phyloP scores from a whole-genome alignment of 2,888 invertebrate genomes.

The Parnassius orleans region DNA sequence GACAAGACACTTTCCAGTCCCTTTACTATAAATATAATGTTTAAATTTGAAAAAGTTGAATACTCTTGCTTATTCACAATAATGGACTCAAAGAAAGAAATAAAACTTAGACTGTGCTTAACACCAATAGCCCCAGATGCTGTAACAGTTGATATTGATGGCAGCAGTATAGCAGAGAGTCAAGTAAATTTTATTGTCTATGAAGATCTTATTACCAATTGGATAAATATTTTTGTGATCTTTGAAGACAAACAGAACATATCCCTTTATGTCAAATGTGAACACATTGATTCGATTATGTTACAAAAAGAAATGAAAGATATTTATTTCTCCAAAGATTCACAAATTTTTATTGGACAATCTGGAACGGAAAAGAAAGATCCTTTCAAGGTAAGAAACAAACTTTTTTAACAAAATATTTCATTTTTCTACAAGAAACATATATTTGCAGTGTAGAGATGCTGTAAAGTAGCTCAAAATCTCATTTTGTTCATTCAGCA shows the following conservation, averaged over 20 bases:
- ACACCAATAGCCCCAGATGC: slow-evolving; percentile 23
- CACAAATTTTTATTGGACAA: slow-evolving; percentile 27
- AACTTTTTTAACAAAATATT: too few relatives aligned
- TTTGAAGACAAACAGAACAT: slow-evolving; percentile 3
- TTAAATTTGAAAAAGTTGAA: slow-evolving; percentile 40
- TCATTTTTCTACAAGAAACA: too few relatives aligned
- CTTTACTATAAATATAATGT: slow-evolving; percentile 48
- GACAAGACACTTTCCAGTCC: slow-evolving; percentile 38
- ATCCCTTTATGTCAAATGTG: slow-evolving; percentile 12
- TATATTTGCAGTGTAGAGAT: too few relatives aligned
- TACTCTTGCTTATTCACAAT: slow-evolving; percentile 53
- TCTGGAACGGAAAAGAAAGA: slow-evolving; percentile 9
- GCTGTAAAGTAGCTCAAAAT: too few relatives aligned
- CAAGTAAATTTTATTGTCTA: slow-evolving; percentile 8
- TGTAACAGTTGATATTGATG: slow-evolving; percentile 34
- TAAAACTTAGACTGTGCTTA: slow-evolving; percentile 45
- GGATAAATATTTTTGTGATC: slow-evolving; percentile 15
- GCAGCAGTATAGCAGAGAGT: slow-evolving; percentile 18
- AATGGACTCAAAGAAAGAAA: slow-evolving; percentile 30
- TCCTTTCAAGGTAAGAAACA: slow-evolving; percentile 30
- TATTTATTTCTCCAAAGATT: slow-evolving; percentile 26
- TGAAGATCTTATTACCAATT: slow-evolving; percentile 8
- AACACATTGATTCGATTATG: neutral
- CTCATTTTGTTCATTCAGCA: too few relatives aligned
- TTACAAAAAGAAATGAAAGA: slow-evolving; percentile 18